Evolutionary conservation across 2,113 vertebrate species (phyloP), one percentile per base, ranked within the genome.

Genomic region (Pygoscelis adeliae): DNA sequence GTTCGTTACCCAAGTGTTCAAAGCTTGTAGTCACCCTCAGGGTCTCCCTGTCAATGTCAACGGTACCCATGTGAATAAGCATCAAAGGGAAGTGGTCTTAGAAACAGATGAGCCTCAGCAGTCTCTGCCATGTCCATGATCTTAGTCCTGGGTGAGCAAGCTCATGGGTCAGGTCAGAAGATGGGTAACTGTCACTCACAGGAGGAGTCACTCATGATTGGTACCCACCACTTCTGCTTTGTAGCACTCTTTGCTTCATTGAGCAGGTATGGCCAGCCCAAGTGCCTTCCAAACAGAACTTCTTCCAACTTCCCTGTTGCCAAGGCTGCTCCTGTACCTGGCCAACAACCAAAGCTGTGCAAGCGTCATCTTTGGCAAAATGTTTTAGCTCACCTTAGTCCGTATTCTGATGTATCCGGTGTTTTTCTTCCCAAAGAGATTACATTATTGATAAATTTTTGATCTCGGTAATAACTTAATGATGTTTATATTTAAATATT

Each of bases 61-160:
- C 1, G 3, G 10, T 5, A 9, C 12, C 15, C 5, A 13, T 6
- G 4, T 46, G 38, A 55, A 23, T 50, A 34, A 40, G 5, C n/a
- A 23, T 59, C 15, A 29, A 18, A 49, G 14, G 29, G 19, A 59
- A 59, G 10, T 34, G 22, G 11, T 56, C 32, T 73, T 73, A 40
- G 25, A 55, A 85, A 23, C 9, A 22, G 49, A 30, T 50, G 19
- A 82, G 8, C 25, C 50, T 82, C 32, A 40, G 25, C 18, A 73
- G 9, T 59, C 38, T 58, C n/a, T 93, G 47, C 55, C 1, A 0
- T 26, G 32, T 42, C 27, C 18, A n/a, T 59, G 18, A 34, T 50
- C 29, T 25, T 56, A 49, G 55, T 40, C 13, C 27, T 27, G 34
- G 42, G 34, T 5, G 7, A 52, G 34, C 7, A 47, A 56, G 13